Percentiles rank a stretch among this genome's conserved stretches.
These are phyloP conservation scores for Pseudoips prasinana DNA, from an alignment of 2,888 invertebrate genomes.

Conservation along the genomic window DNA sequence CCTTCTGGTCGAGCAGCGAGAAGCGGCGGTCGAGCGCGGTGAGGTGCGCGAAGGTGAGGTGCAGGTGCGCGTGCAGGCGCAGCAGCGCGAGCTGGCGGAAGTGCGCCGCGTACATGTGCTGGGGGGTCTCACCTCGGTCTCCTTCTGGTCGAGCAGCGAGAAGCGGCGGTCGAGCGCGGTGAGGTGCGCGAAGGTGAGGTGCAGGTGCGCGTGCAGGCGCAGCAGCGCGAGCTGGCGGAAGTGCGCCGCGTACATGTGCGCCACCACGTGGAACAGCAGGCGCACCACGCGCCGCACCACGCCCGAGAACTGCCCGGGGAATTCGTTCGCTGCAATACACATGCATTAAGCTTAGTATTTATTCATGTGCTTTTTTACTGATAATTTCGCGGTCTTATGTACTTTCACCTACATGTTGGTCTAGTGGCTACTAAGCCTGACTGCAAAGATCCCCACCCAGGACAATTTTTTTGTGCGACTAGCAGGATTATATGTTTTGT, in stretches of 20 bases:
- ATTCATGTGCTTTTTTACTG: no score
- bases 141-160: conserved; percentile 96
- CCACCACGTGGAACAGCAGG: conserved; percentile 98
- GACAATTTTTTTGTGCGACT: no score
- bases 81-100: conserved; percentile 97
- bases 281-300: conserved; percentile 98
- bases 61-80: conserved; percentile 97
- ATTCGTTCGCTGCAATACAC: conserved; percentile 89
- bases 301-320: conserved; percentile 96
- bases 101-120: conserved; percentile 98
- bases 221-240: conserved; percentile 97
- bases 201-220: conserved; percentile 97
- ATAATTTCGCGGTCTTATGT: no score
- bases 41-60: conserved; percentile 98
- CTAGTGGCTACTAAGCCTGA: no score
- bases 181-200: conserved; percentile 98
- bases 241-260: conserved; percentile 98
- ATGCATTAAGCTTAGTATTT: no score
- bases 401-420: no score
- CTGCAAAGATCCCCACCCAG: no score
- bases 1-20: conserved; percentile 96
- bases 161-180: conserved; percentile 93
- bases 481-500: no score
- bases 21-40: conserved; percentile 93
- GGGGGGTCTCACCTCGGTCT: conserved; percentile 95